Evolutionary conservation across 2,888 invertebrate genomes (phyloP).

Genomic region (Agonopterix arenella): DNA sequence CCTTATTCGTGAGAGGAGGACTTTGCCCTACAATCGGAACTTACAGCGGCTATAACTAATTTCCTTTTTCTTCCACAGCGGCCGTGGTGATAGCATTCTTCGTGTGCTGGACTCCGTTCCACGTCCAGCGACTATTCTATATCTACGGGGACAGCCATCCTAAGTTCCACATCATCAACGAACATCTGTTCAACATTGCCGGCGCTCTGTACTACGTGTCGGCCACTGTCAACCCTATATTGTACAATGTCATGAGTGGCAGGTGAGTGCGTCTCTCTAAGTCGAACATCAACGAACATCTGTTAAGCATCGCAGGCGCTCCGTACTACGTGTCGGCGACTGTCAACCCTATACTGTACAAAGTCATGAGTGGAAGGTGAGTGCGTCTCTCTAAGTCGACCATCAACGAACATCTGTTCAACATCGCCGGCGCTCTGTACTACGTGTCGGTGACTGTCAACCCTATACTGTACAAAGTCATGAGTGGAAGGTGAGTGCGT

Average conservation of each 20-base stretch:
- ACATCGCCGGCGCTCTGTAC: constrained; percentile 88
- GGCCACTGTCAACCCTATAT: constrained; percentile 90
- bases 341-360: constrained; percentile 91
- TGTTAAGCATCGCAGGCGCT: constrained; percentile 89
- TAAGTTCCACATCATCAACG: constrained; percentile 81
- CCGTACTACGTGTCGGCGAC: constrained; percentile 90
- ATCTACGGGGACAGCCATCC: constrained; percentile 80
- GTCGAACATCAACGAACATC: constrained; percentile 20
- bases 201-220: constrained; percentile 82
- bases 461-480: constrained; percentile 91
- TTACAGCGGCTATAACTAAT: too few relatives aligned
- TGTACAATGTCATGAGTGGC: constrained; percentile 89
- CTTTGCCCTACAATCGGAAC: too few relatives aligned
- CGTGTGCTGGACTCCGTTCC: constrained; percentile 97
- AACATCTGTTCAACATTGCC: constrained; percentile 86
- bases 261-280: constrained; percentile 33
- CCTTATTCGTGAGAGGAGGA: too few relatives aligned
- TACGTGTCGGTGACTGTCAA: constrained; percentile 83
- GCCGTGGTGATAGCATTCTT: constrained; percentile 97
- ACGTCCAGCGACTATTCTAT: constrained; percentile 91
- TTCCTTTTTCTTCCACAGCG: constrained; percentile 72
- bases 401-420: constrained; percentile 72
- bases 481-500: constrained; percentile 73
- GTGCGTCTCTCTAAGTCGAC: neutral
- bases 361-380: constrained; percentile 82